Conservation (phyloP, 2,113 vertebrate genomes). For the Microtus pennsylvanicus region DNA sequence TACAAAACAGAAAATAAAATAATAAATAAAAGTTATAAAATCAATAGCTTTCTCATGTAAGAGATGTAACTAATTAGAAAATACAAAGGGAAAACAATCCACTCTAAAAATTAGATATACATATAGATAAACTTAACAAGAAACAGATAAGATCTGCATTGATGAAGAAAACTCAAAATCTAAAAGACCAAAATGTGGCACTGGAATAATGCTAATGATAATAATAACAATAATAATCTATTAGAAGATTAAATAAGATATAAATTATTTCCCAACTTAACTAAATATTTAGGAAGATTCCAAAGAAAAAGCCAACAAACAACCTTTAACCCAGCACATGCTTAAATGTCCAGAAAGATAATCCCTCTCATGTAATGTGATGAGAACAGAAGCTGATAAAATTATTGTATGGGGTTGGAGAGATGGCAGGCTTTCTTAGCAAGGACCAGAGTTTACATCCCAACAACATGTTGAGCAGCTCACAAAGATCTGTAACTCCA, state of each 20-base stretch:
- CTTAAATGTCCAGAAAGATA: constrained; percentile 29
- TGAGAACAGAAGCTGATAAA: neutral
- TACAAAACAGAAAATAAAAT: neutral
- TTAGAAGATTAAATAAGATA: neutral
- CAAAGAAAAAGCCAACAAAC: neutral
- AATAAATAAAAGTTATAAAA: neutral
- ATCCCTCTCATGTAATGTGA: neutral
- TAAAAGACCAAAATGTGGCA: neutral
- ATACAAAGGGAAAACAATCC: neutral
- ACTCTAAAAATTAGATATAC: constrained; percentile 8
- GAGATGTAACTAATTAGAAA: constrained; percentile 21
- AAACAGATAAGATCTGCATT: neutral
- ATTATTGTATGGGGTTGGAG: neutral
- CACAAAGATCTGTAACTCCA: neutral
- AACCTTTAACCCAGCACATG: neutral
- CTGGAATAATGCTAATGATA: neutral
- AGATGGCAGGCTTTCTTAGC: no score
- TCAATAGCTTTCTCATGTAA: neutral
- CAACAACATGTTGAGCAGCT: neutral
- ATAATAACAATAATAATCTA: neutral
- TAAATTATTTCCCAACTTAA: neutral
- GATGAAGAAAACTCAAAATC: constrained; percentile 13
- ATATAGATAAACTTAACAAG: neutral
- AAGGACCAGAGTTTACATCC: neutral
- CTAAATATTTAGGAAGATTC: constrained; percentile 19